phyloP scores from a whole-genome alignment of 2,797 vertebrate genomes.

The Gymnoscopelus braueri region DNA sequence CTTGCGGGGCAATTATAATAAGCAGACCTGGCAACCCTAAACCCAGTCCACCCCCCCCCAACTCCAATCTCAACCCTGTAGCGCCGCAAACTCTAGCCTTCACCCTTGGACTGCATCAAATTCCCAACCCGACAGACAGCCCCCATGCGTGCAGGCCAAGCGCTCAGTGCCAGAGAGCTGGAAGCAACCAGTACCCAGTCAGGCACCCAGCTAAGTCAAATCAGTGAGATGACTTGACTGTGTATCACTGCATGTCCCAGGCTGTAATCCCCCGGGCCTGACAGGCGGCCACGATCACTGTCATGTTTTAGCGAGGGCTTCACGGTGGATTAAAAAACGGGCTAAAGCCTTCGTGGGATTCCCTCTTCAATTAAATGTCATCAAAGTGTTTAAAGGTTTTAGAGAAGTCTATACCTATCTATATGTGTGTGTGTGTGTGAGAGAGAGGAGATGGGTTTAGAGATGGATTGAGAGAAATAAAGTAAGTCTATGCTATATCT shows the following conservation, averaged over 20 bases:
- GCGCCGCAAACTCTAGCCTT: no score
- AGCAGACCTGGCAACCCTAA: no score
- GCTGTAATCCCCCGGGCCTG: conserved; percentile 62
- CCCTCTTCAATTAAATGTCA: conserved; percentile 63
- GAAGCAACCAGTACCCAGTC: conserved; percentile 39
- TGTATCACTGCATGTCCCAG: conserved; percentile 55
- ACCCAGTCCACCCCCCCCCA: conserved; percentile 45
- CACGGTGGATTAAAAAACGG: conserved; percentile 63
- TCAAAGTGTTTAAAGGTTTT: conserved; percentile 59
- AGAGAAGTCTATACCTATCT: conserved; percentile 49
- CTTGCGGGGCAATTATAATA: no score
- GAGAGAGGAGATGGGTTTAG: conserved; percentile 14
- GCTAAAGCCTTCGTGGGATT: conserved; percentile 58
- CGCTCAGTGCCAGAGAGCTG: conserved; percentile 46
- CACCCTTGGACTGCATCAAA: conserved; percentile 52
- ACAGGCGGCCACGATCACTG: conserved; percentile 62
- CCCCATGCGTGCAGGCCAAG: conserved; percentile 37
- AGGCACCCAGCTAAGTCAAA: conserved; percentile 59
- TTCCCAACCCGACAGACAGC: conserved; percentile 28
- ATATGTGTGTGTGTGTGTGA: no score
- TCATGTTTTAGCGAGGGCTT: conserved; percentile 53
- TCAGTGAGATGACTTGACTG: conserved; percentile 59
- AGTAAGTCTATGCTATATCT: conserved; percentile 17
- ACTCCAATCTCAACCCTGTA: conserved; percentile 10
- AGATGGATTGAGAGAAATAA: conserved; percentile 7